phyloP scores from a whole-genome alignment of 2,113 vertebrate genomes.

The Zosterops japonicus region DNA sequence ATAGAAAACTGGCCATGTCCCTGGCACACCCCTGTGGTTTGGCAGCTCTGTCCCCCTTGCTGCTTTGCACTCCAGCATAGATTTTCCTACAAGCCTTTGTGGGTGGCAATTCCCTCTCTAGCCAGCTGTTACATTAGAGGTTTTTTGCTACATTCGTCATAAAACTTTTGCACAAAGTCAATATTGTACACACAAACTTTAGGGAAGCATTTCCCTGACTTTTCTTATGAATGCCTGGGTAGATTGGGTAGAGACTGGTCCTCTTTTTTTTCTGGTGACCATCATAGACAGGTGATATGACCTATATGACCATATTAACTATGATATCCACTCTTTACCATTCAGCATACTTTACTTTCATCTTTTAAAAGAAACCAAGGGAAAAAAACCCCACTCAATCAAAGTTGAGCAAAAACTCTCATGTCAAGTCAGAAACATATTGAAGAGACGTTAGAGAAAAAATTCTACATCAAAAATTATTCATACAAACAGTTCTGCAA shows the following conservation, averaged over 20 bases:
- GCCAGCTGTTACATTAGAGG: not conserved
- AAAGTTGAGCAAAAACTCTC: not conserved
- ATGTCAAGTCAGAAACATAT: not conserved
- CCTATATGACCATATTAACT: not conserved
- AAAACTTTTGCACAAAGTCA: not conserved
- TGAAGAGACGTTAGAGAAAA: not conserved
- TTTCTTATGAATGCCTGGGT: not conserved
- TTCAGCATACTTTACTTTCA: not conserved
- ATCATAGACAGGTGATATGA: not conserved
- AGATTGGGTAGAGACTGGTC: not conserved
- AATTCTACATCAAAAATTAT: not conserved
- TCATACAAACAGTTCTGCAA: not conserved
- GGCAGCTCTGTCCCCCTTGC: not conserved
- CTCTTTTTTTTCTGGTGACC: not conserved
- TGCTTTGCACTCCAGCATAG: not conserved
- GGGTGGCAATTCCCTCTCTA: not conserved
- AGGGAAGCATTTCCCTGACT: not conserved
- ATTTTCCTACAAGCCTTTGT: not conserved
- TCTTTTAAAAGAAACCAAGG: not conserved
- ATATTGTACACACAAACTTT: not conserved
- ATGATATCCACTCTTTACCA: not conserved
- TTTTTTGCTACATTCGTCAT: not conserved
- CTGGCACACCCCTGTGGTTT: not conserved
- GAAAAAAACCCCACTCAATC: accelerated
- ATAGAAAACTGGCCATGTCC: not conserved